A percentile compares a stretch with the other conserved stretches of the same genome.
Conservation (phyloP, 2,888 invertebrate genomes). For the Drosophila kanekoi region DNA sequence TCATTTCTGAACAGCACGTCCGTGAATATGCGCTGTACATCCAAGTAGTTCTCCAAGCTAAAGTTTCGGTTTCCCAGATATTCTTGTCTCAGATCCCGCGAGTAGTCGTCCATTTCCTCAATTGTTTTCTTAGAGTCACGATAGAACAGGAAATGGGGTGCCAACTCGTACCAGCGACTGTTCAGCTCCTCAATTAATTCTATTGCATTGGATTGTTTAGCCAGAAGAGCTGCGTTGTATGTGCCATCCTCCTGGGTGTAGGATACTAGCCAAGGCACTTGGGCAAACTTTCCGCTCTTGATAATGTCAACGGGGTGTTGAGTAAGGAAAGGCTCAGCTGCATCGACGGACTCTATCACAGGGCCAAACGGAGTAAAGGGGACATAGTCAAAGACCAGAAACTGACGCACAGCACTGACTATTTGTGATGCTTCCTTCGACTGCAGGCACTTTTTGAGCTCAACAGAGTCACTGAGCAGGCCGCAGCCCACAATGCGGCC, state of each 20-base stretch:
- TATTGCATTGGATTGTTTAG: conserved; percentile 11
- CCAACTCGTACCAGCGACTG: conserved; percentile 31
- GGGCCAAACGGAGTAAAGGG: conserved; percentile 91
- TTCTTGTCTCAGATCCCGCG: conserved; percentile 19
- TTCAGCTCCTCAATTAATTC: conserved; percentile 38
- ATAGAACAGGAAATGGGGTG: conserved; percentile 36
- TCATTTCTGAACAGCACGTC: conserved; percentile 89
- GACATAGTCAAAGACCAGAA: conserved; percentile 87
- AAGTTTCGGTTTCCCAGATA: conserved; percentile 31
- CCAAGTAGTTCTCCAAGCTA: conserved; percentile 85
- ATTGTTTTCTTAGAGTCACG: conserved; percentile 17
- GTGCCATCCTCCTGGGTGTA: conserved; percentile 77
- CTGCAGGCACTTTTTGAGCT: conserved; percentile 85
- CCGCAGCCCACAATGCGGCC: conserved; percentile 89
- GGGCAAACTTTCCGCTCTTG: conserved; percentile 87
- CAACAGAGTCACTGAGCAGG: conserved; percentile 84
- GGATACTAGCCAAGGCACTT: conserved; percentile 90
- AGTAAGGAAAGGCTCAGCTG: conserved; percentile 88
- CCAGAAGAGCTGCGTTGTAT: conserved; percentile 30
- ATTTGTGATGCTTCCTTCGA: conserved; percentile 19
- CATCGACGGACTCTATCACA: conserved; percentile 87
- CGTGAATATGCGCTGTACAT: conserved; percentile 86
- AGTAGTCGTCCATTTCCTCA: conserved; percentile 25
- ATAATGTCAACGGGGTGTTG: conserved; percentile 89
- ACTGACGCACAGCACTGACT: conserved; percentile 36